Base-by-base conservation (phyloP, 2,888 invertebrate species). In the Syritta pipiens region DNA sequence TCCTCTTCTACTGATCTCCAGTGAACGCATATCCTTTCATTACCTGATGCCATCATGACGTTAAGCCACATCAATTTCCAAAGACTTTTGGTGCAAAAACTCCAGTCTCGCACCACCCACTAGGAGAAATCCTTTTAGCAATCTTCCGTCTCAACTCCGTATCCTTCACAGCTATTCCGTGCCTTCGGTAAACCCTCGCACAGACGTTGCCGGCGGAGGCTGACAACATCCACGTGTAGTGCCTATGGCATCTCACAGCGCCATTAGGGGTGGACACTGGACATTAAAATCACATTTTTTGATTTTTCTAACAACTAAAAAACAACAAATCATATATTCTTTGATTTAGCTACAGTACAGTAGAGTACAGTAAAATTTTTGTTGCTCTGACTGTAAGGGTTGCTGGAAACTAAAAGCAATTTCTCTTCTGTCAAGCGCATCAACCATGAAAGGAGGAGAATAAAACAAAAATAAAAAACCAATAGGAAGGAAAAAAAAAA, bases 241-340 rank as follows among this genome's bases (percentile, higher is more conserved):
- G 79, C 79, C 79, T 79, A 79, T 30, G 74, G 79, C 74, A 57
- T 62, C 37, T 24, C 55, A 48, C 53, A 71, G 28, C 46, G 42
- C 68, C 67, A 74, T 68, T 79, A 74, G 62, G 62, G 79, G 67
- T 72, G 62, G 79, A 79, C 74, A 74, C 74, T 72, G 62, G 79
- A 79, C 74, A 74, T 79, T 79, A 72, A 79, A 74, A 74, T 79
- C 62, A 62, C 10, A 57, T 67, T 79, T 74, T 79, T 79, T 67
- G 35, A 49, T 49, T 62, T 74, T 74, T 51, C 42, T 32, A 49
- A 67, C 59, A 37, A 32, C 19, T 69, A 59, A 63, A 55, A 53
- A 48, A 42, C 12, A 65, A 44, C 42, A 77, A 76, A 77, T 72
- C 76, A 71, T 51, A 63, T 65, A 72, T 72, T 79, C 79, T 79